Percentiles rank a stretch among this genome's conserved stretches.
phyloP scores from a whole-genome alignment of 1,140 invertebrate genomes.

The Centruroides vittatus region DNA sequence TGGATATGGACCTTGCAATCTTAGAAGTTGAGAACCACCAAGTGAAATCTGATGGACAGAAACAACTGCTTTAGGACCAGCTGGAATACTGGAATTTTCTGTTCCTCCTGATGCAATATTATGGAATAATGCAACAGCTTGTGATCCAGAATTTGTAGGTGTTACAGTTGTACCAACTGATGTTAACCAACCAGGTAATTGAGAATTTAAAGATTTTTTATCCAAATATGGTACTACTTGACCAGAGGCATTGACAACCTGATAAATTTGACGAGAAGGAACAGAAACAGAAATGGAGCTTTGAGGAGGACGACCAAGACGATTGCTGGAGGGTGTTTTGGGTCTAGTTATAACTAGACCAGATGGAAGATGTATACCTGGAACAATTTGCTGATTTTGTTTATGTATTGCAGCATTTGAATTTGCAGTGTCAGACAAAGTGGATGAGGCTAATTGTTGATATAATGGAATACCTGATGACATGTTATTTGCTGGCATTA shows the following conservation, averaged over 20 bases:
- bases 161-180: no score
- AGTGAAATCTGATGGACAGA: conserved; percentile 87
- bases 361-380: conserved; percentile 8
- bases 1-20: conserved; percentile 90
- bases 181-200: no score
- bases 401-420: no score
- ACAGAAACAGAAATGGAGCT: no score
- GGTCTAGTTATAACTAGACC: conserved; percentile 12
- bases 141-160: neutral
- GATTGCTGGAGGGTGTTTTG: neutral
- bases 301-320: no score
- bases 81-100: conserved; percentile 88
- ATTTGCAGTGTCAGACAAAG: no score
- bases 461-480: neutral
- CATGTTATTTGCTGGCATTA: no score
- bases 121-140: conserved; percentile 9
- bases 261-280: no score
- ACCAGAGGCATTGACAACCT: no score
- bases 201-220: no score
- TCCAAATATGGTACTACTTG: no score
- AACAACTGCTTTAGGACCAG: conserved; percentile 88
- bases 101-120: conserved; percentile 48
- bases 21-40: conserved; percentile 84
- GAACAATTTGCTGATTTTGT: no score
- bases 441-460: neutral